Percentiles rank a stretch among this genome's conserved stretches.
Conservation (phyloP, 2,113 vertebrate genomes). For the Peucedramus taeniatus region DNA sequence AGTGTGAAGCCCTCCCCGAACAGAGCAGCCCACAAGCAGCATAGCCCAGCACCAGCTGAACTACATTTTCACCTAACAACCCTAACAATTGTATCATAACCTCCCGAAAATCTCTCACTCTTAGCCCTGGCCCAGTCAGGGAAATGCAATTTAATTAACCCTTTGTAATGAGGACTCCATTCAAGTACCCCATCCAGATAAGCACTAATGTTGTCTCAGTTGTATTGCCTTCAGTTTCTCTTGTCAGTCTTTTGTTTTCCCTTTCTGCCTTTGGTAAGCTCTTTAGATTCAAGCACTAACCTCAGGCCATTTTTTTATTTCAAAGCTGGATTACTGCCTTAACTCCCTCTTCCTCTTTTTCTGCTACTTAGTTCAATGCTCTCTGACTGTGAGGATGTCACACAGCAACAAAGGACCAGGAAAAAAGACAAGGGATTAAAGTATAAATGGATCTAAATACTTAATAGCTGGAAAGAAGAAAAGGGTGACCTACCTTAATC, state of each 20-base stretch:
- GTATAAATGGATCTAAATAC: conserved; percentile 40
- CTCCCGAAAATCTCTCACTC: background rate
- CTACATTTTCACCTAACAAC: background rate
- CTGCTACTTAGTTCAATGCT: conserved; percentile 23
- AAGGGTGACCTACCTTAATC: conserved; percentile 25
- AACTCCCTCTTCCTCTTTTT: conserved; percentile 26
- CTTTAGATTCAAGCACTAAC: conserved; percentile 13
- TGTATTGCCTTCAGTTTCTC: conserved; percentile 18
- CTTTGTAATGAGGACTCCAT: background rate
- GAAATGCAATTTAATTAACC: background rate
- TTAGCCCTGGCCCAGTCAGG: background rate
- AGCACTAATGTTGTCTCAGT: background rate
- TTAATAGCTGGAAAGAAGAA: conserved; percentile 1
- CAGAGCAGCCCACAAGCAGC: background rate
- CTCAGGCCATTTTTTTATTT: conserved; percentile 29
- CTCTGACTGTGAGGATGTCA: conserved; percentile 35
- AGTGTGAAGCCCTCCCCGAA: rapidly evolving
- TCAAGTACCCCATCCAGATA: background rate
- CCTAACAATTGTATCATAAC: background rate
- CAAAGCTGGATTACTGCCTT: conserved; percentile 37
- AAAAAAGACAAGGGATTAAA: conserved; percentile 40
- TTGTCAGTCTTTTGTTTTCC: background rate
- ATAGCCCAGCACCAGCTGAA: background rate
- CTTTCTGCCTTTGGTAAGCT: background rate
- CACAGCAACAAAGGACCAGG: background rate